Conservation (phyloP, 2,113 vertebrate species). For the Ceratotherium simum region DNA sequence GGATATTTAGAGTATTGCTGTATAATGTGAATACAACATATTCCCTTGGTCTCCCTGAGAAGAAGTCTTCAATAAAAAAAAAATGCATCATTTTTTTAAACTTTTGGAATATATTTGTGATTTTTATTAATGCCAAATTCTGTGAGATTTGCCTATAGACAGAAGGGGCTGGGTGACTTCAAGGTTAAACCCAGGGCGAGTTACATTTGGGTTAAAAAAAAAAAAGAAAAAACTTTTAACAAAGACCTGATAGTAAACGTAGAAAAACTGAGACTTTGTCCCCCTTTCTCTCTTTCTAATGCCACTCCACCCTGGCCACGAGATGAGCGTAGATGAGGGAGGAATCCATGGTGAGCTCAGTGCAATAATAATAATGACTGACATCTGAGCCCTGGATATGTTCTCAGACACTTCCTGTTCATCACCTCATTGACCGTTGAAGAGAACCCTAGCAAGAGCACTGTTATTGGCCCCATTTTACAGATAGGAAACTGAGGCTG, state of each 20-base stretch:
- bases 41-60: background rate
- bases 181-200: background rate
- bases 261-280: background rate
- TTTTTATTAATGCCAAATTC: background rate
- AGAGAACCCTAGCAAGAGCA: background rate
- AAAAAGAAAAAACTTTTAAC: background rate
- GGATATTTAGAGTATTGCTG: background rate
- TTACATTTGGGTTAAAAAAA: background rate
- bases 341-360: rapidly evolving
- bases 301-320: background rate
- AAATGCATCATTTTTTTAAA: background rate
- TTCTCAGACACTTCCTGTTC: background rate
- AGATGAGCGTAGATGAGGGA: background rate
- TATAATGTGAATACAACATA: no score
- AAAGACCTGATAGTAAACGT: background rate
- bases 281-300: no score
- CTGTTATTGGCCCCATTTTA: background rate
- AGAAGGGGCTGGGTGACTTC: background rate
- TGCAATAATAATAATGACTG: rapidly evolving
- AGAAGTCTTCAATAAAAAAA: background rate
- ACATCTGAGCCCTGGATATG: rapidly evolving
- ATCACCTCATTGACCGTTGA: rapidly evolving
- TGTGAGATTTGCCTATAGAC: background rate
- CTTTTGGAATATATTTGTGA: background rate
- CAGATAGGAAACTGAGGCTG: background rate